These are phyloP conservation scores for Sebastes iracundus DNA, from an alignment of 2,797 vertebrate species.

Conservation along the genomic window DNA sequence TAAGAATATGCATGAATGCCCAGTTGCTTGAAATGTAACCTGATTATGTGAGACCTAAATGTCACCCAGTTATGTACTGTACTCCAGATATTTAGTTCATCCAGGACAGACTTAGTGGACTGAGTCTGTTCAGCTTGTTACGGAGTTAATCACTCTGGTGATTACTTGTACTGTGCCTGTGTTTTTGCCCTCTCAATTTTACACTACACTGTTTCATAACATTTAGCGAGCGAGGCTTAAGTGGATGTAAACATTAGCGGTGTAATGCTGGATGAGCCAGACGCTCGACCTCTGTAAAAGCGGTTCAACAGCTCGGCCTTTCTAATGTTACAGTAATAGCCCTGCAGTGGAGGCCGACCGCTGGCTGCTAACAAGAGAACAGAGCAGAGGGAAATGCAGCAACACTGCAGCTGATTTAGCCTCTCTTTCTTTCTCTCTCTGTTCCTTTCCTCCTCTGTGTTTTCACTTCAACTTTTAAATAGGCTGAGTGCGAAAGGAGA, in stretches of 20 bases:
- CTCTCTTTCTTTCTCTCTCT: background rate
- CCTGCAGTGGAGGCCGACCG: conserved; percentile 31
- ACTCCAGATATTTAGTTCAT: background rate
- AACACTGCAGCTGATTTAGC: conserved; percentile 39
- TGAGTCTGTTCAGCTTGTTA: conserved; percentile 13
- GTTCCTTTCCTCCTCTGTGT: background rate
- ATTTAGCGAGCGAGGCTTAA: conserved; percentile 38
- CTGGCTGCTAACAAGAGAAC: conserved; percentile 42
- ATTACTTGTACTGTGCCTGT: conserved; percentile 48
- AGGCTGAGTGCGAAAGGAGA: conserved; percentile 17
- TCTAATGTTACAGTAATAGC: conserved; percentile 37
- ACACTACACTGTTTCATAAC: conserved; percentile 55
- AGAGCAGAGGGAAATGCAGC: conserved; percentile 27
- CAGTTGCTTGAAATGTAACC: background rate
- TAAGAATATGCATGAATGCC: background rate
- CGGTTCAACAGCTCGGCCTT: conserved; percentile 36
- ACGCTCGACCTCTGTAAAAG: conserved; percentile 31
- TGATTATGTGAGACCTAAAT: background rate
- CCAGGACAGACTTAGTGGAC: conserved; percentile 6
- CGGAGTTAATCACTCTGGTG: conserved; percentile 39
- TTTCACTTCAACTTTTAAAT: conserved; percentile 53
- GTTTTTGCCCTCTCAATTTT: conserved; percentile 51
- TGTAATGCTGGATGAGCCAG: conserved; percentile 19
- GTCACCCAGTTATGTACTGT: background rate
- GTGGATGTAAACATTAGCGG: conserved; percentile 54